A percentile compares a stretch with the other conserved stretches of the same genome.
These are phyloP conservation scores for Avahi laniger DNA, from an alignment of 2,797 vertebrate species.

Conservation along the genomic window DNA sequence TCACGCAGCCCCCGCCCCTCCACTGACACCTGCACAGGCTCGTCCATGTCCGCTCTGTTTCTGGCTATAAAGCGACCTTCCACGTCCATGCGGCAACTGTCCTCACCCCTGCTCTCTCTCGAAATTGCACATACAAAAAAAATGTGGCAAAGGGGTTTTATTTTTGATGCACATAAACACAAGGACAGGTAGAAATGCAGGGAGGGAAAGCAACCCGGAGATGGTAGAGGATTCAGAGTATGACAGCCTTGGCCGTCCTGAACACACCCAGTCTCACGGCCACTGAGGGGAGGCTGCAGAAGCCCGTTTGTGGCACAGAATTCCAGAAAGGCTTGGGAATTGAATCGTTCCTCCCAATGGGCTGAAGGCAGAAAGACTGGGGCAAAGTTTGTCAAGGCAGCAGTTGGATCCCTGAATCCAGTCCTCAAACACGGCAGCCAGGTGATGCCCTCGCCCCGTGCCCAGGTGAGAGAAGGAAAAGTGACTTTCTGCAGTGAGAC, in stretches of 20 bases:
- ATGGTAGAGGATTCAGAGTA: accelerated
- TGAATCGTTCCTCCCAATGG: accelerated
- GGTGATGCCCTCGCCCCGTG: too few species aligned
- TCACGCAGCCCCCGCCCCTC: not conserved
- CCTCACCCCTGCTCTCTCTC: not conserved
- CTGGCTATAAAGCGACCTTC: not conserved
- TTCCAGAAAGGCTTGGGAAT: not conserved
- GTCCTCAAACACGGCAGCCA: accelerated
- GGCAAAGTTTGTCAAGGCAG: not conserved
- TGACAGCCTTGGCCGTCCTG: not conserved
- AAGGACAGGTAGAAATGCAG: not conserved
- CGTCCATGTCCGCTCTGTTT: accelerated
- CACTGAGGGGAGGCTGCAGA: accelerated
- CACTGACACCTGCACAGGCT: accelerated
- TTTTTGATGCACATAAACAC: not conserved
- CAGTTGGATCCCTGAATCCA: not conserved
- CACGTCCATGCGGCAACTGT: accelerated
- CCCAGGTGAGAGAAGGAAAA: not conserved
- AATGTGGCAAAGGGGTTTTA: not conserved
- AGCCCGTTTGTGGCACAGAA: not conserved
- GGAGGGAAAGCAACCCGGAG: too few species aligned
- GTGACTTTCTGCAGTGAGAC: not conserved
- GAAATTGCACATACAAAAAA: too few species aligned
- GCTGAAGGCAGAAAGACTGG: not conserved
- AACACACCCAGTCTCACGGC: not conserved